Conservation (phyloP, 2,797 vertebrate genomes). For the Sebastes aleutianus region DNA sequence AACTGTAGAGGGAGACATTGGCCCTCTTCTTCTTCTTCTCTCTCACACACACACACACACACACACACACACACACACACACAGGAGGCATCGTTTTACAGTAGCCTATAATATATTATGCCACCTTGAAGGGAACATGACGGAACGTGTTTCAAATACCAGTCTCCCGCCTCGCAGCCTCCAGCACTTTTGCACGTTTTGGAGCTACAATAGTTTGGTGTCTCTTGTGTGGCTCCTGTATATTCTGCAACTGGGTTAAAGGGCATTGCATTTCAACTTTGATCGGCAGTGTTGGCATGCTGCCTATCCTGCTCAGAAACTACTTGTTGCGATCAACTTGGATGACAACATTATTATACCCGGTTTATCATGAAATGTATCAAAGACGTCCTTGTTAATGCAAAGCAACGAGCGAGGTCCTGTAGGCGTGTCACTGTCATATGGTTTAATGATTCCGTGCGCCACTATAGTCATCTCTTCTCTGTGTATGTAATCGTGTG, state of each 20-base stretch:
- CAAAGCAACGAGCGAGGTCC: not conserved
- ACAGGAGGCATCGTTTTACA: not conserved
- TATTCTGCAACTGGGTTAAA: constrained; percentile 71
- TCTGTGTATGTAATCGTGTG: not conserved
- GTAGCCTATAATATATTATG: not conserved
- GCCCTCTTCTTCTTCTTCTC: not conserved
- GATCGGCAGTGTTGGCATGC: constrained; percentile 35
- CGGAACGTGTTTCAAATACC: constrained; percentile 46
- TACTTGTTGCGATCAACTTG: not conserved
- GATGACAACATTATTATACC: not conserved
- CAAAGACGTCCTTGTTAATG: not conserved
- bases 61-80: not conserved
- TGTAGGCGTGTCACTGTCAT: not conserved
- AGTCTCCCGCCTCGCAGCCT: constrained; percentile 16
- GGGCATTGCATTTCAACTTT: constrained; percentile 70
- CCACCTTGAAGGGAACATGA: constrained; percentile 44
- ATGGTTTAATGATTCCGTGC: not conserved
- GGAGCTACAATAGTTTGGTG: not conserved
- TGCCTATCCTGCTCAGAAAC: not conserved
- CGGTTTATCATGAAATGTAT: not conserved
- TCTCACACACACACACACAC: not conserved
- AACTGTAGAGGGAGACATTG: not conserved
- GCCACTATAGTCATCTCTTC: not conserved
- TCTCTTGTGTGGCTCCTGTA: not conserved
- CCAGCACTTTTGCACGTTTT: not conserved